A percentile compares a stretch with the other conserved stretches of the same genome.
These are phyloP conservation scores for Myotis myotis DNA, from an alignment of 2,797 vertebrate species.

Conservation along the genomic window DNA sequence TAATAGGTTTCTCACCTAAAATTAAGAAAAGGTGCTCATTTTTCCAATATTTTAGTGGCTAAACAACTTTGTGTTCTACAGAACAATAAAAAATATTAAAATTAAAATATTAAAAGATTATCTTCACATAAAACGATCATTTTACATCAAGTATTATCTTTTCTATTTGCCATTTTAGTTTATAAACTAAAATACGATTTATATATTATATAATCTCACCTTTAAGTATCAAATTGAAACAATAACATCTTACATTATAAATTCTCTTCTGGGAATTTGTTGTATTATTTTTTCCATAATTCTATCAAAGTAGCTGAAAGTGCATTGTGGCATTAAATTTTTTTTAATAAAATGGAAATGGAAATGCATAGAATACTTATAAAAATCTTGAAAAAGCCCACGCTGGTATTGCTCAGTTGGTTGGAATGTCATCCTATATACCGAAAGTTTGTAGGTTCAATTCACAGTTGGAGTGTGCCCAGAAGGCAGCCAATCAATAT, in stretches of 20 bases:
- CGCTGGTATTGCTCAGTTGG: not conserved
- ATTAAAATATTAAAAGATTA: conserved; percentile 69
- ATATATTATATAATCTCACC: conserved; percentile 84
- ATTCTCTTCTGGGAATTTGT: conserved; percentile 90
- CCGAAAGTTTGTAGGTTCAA: not conserved
- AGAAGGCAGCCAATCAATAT: too few relatives aligned
- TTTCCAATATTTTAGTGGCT: not conserved
- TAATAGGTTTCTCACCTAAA: not conserved
- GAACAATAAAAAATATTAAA: conserved; percentile 83
- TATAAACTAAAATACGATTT: conserved; percentile 84
- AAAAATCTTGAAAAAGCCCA: not conserved
- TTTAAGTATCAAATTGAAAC: conserved; percentile 86
- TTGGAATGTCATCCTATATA: too few relatives aligned
- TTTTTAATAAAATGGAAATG: not conserved
- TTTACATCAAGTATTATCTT: conserved; percentile 84
- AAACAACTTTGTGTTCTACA: not conserved
- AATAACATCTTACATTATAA: conserved; percentile 86
- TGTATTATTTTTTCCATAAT: conserved; percentile 90
- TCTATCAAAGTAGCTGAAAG: conserved; percentile 91
- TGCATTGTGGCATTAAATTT: conserved; percentile 92
- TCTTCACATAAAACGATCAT: conserved; percentile 73
- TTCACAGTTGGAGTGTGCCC: not conserved
- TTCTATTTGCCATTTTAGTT: conserved; percentile 83
- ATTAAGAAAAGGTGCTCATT: not conserved
- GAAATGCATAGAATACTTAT: not conserved